Conservation (phyloP, 2,888 invertebrate species). For the Archips xylosteana region DNA sequence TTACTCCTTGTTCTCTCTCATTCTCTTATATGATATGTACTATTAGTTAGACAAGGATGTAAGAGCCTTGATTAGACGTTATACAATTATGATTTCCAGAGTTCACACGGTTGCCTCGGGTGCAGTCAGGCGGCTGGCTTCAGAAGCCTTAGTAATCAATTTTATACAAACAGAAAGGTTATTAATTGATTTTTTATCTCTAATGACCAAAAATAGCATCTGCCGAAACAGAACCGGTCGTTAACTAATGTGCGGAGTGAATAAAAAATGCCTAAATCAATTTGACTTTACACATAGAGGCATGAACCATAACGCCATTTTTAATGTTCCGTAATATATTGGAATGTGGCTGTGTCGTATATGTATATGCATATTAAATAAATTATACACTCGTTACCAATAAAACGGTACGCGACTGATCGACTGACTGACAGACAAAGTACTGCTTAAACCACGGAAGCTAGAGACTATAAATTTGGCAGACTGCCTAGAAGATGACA, state of each 20-base stretch:
- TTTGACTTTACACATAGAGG: slow-evolving; percentile 30
- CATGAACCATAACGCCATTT: slow-evolving; percentile 19
- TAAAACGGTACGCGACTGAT: too few relatives aligned
- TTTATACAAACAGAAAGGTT: slow-evolving; percentile 81
- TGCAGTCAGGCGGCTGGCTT: slow-evolving; percentile 71
- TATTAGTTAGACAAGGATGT: slow-evolving; percentile 58
- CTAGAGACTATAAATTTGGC: too few relatives aligned
- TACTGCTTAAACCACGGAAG: too few relatives aligned
- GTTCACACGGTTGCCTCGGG: slow-evolving; percentile 75
- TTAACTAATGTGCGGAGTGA: slow-evolving; percentile 80
- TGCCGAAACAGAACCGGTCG: slow-evolving; percentile 75
- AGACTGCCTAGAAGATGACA: too few relatives aligned
- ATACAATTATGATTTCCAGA: slow-evolving; percentile 74
- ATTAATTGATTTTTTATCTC: slow-evolving; percentile 79
- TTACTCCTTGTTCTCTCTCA: slow-evolving; percentile 72
- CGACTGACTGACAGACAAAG: too few relatives aligned
- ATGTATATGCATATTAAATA: too few relatives aligned
- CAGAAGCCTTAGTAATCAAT: slow-evolving; percentile 82
- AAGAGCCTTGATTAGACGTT: slow-evolving; percentile 67
- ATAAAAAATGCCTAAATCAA: slow-evolving; percentile 46
- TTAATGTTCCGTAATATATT: background rate
- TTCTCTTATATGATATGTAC: slow-evolving; percentile 49
- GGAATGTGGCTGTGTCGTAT: background rate
- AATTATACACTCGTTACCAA: too few relatives aligned
- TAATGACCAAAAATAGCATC: slow-evolving; percentile 82